Percentiles rank a stretch among this genome's conserved stretches.
These are phyloP conservation scores for Pygocentrus nattereri DNA, from an alignment of 2,797 vertebrate genomes.

Conservation along the genomic window DNA sequence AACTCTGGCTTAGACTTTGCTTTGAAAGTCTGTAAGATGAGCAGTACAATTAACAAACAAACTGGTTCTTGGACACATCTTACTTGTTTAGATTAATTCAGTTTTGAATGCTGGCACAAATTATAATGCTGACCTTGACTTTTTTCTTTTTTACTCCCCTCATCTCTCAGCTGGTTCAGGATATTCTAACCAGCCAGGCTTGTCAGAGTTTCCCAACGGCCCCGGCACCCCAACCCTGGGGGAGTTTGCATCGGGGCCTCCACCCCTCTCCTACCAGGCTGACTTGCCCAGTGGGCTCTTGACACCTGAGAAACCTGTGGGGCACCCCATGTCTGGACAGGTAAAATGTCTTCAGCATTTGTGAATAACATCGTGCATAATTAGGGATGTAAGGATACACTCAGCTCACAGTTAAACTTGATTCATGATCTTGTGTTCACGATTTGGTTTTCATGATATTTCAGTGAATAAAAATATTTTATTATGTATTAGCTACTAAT, in stretches of 20 bases:
- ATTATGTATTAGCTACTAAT: too few relatives aligned
- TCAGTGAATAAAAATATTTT: too few relatives aligned
- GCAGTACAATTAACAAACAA: too few relatives aligned
- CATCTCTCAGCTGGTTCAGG: slow-evolving; percentile 77
- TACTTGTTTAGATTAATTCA: neutral
- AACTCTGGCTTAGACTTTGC: neutral
- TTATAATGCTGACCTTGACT: neutral
- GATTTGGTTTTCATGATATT: too few relatives aligned
- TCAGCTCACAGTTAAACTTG: too few relatives aligned
- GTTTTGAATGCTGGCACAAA: neutral
- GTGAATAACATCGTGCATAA: neutral
- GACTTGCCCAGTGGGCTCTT: slow-evolving; percentile 83
- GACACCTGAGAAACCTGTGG: slow-evolving; percentile 81
- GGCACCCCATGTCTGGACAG: slow-evolving; percentile 77
- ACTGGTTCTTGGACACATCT: neutral
- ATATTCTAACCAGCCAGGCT: slow-evolving; percentile 84
- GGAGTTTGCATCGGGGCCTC: slow-evolving; percentile 80
- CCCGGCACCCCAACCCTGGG: slow-evolving; percentile 81
- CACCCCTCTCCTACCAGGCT: slow-evolving; percentile 84
- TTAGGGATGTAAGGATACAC: too few relatives aligned
- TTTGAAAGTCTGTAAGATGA: neutral
- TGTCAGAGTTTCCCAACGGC: slow-evolving; percentile 86
- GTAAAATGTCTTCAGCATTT: slow-evolving; percentile 18
- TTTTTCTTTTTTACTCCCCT: slow-evolving; percentile 22
- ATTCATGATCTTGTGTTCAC: neutral